Percentiles rank a stretch among this genome's conserved stretches.
These are phyloP conservation scores for Brachionus plicatilis DNA, from an alignment of 1,140 invertebrate species.

Conservation along the genomic window DNA sequence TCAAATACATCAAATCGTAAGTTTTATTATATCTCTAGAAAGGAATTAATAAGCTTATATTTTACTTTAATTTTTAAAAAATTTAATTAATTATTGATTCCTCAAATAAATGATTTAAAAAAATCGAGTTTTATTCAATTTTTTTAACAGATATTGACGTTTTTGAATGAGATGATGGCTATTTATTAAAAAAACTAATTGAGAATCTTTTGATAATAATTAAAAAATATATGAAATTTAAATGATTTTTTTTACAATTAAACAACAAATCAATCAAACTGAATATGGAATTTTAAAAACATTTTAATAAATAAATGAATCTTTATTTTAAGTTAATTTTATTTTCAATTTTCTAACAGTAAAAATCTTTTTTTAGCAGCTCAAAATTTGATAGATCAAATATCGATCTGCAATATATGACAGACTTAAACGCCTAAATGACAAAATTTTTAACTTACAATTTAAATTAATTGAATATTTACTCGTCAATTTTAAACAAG, in stretches of 20 bases:
- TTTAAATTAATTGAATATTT: too few species aligned
- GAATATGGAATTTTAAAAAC: too few species aligned
- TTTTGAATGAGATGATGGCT: not conserved
- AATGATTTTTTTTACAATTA: not conserved
- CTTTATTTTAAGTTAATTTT: too few species aligned
- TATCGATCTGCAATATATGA: too few species aligned
- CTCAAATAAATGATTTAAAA: not conserved
- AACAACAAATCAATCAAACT: too few species aligned
- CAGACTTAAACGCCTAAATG: too few species aligned
- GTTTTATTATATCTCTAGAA: not conserved
- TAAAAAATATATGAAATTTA: not conserved
- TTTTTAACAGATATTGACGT: not conserved
- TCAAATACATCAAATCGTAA: not conserved
- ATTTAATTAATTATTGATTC: not conserved
- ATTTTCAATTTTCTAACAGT: too few species aligned
- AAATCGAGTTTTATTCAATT: not conserved
- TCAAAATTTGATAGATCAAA: too few species aligned
- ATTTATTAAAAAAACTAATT: not conserved
- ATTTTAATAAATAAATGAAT: too few species aligned
- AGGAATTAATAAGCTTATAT: not conserved
- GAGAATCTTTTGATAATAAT: not conserved
- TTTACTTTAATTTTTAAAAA: not conserved
- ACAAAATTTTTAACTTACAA: too few species aligned
- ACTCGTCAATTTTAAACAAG: too few species aligned
- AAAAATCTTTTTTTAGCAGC: too few species aligned